Evolutionary conservation across 1,140 invertebrate genomes (phyloP), one percentile per base, ranked within the genome.

Genomic region (Caerostris darwini): DNA sequence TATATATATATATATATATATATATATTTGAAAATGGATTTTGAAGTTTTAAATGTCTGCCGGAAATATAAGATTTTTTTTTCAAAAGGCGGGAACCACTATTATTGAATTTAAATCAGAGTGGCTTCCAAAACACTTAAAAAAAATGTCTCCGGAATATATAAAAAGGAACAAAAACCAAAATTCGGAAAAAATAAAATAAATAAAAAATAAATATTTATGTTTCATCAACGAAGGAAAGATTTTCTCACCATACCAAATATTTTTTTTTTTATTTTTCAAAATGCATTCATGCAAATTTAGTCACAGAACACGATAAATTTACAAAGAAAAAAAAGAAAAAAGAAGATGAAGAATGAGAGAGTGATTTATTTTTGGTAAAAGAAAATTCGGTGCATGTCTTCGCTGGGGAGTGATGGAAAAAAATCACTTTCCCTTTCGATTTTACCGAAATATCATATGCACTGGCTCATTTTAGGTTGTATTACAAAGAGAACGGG

Each of bases 281-380:
- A 59, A 71, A 91, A 91, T 59, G 90, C 34, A 92, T 83, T 92
- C 90, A 92, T 92, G 90, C 90, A 92, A 92, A 92, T 92, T 83
- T 58, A 85, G 61, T 85, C 81, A 85, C 53, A 50, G 17, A 69
- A 85, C 77, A 92, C 61, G 59, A 92, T 92, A 92, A 92, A 85
- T 67, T 85, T 81, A 81, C 71, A 50, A 53, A 5, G 7, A 61
- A 53, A 67, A 67, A 88, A 67, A 2, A 64, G 17, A 0, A 14
- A n/a, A n/a, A 61, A 8, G 50, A 57, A 10, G 19, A 61, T 3
- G 12, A 64, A 10, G 17, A 61, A 87, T 64, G 3, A 19, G 3
- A 81, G 12, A 57, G 57, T 67, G 59, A 88, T 67, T 59, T 54
- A 88, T 34, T 88, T 57, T 88, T 34, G 67, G 82, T 10, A 19